Conservation (phyloP, 2,113 vertebrate genomes). For the Phylloscopus whistleri region DNA sequence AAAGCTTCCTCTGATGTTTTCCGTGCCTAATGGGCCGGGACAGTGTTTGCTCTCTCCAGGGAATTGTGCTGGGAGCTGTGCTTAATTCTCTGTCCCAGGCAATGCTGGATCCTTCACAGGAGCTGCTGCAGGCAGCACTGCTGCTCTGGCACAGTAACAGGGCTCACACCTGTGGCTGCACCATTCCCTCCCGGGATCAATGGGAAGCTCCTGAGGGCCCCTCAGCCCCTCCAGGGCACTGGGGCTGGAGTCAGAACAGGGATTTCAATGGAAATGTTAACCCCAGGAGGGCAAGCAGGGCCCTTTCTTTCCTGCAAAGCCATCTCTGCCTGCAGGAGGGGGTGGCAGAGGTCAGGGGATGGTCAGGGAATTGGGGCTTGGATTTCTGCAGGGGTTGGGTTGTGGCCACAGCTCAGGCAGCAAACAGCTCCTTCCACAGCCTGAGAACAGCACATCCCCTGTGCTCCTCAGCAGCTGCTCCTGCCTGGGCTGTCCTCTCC, state of each 20-base stretch:
- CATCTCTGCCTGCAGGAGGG: fast-evolving
- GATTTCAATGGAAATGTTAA: background rate
- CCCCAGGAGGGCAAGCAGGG: background rate
- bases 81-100: background rate
- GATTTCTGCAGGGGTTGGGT: background rate
- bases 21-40: fast-evolving
- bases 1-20: fast-evolving
- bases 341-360: background rate
- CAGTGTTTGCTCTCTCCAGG: background rate
- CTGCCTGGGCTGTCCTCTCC: background rate
- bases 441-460: background rate
- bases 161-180: fast-evolving
- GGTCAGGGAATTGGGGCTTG: background rate
- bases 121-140: background rate
- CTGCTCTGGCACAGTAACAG: background rate
- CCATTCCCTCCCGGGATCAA: fast-evolving
- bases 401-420: background rate
- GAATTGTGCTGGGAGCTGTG: background rate
- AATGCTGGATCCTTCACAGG: background rate
- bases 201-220: background rate
- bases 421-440: background rate
- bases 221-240: background rate
- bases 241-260: fast-evolving
- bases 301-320: background rate
- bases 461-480: background rate